phyloP scores from a whole-genome alignment of 2,113 vertebrate genomes.

The Setophaga kirtlandii region DNA sequence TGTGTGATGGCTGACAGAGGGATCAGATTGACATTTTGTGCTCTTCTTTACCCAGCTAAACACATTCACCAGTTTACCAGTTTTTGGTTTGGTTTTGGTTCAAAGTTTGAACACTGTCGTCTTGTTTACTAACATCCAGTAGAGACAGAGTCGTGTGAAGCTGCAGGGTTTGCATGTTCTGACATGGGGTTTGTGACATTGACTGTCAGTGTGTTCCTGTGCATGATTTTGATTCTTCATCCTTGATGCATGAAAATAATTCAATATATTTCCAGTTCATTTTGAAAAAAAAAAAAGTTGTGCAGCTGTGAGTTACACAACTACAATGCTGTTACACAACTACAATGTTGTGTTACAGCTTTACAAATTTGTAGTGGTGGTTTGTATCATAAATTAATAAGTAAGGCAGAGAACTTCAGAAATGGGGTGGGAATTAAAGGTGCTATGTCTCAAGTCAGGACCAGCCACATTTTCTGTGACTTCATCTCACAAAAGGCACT shows the following conservation, averaged over 20 bases:
- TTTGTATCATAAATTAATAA: background rate
- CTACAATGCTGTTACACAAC: background rate
- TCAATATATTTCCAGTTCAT: background rate
- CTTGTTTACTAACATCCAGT: background rate
- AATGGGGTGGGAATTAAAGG: background rate
- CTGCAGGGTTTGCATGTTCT: background rate
- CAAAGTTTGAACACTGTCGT: background rate
- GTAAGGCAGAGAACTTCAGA: background rate
- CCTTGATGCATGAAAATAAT: background rate
- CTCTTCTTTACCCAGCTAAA: background rate
- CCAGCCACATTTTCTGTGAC: background rate
- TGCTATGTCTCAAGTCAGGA: background rate
- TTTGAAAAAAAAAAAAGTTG: background rate
- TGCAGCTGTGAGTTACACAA: background rate
- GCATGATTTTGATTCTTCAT: background rate
- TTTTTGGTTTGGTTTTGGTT: background rate
- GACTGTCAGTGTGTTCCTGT: background rate
- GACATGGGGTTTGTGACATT: background rate
- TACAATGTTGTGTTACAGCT: background rate
- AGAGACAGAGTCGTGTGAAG: background rate
- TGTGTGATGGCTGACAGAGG: background rate
- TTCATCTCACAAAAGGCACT: background rate
- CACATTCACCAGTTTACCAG: background rate
- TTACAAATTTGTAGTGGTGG: background rate
- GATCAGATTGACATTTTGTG: background rate